These are phyloP conservation scores for Steinernema feltiae DNA, from an alignment of 1,140 invertebrate species.

Conservation along the genomic window DNA sequence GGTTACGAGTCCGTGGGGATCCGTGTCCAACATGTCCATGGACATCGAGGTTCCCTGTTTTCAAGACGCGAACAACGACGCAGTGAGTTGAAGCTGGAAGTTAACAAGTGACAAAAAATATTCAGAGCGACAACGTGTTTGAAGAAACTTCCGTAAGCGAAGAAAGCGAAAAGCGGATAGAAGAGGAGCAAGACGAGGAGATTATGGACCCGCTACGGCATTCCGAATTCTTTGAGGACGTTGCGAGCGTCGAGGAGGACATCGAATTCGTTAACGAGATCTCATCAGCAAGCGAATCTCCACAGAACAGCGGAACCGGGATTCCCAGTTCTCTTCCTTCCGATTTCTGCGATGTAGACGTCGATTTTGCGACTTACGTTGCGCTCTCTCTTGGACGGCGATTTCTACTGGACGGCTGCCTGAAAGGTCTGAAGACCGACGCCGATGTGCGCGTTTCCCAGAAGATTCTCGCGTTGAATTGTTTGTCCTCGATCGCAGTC, in stretches of 20 bases:
- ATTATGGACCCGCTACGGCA: slow-evolving; percentile 3
- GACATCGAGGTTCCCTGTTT: neutral
- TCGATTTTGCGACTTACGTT: neutral
- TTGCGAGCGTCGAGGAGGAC: slow-evolving; percentile 6
- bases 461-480: neutral
- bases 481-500: neutral
- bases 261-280: neutral
- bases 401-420: neutral
- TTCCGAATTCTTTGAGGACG: neutral
- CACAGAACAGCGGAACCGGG: neutral
- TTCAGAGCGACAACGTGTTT: too few species aligned
- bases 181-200: neutral
- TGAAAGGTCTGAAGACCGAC: neutral
- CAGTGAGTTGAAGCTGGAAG: neutral
- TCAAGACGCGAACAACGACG: neutral
- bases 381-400: neutral
- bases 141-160: neutral
- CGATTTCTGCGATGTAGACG: neutral
- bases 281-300: neutral
- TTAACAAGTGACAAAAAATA: too few species aligned
- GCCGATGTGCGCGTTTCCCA: neutral
- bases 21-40: slow-evolving; percentile 4
- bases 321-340: slow-evolving; percentile 2
- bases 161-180: neutral
- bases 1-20: neutral